Percentiles rank a stretch among this genome's conserved stretches.
Conservation (phyloP, 2,113 vertebrate genomes). For the Alectura lathami region DNA sequence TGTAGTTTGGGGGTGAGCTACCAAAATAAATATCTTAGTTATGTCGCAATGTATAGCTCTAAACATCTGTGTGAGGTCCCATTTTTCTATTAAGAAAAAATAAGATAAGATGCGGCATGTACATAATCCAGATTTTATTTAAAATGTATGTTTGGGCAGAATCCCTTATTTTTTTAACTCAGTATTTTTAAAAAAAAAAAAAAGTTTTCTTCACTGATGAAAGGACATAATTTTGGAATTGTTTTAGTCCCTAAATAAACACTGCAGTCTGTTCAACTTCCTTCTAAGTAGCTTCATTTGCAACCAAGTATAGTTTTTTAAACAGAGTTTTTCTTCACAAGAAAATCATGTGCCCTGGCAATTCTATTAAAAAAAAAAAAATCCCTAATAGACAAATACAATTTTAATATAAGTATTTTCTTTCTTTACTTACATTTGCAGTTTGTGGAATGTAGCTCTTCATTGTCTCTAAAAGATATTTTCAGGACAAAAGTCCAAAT, state of each 20-base stretch:
- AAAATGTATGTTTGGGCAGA: background rate
- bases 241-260: background rate
- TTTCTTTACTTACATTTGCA: background rate
- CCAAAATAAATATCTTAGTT: background rate
- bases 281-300: background rate
- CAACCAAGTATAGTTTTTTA: background rate
- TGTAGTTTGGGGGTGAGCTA: background rate
- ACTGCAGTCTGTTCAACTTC: background rate
- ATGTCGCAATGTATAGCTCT: background rate
- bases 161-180: background rate
- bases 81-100: background rate
- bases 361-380: background rate
- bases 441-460: background rate
- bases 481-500: background rate
- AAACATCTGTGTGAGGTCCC: background rate
- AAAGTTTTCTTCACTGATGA: background rate
- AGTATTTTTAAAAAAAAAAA: background rate
- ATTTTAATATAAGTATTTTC: background rate
- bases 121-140: background rate
- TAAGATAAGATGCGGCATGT: background rate
- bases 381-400: background rate
- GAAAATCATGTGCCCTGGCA: background rate
- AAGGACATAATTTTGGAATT: background rate
- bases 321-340: background rate
- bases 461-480: background rate